Conservation (phyloP, 2,888 invertebrate genomes). For the Lordiphosa fenestrarum region DNA sequence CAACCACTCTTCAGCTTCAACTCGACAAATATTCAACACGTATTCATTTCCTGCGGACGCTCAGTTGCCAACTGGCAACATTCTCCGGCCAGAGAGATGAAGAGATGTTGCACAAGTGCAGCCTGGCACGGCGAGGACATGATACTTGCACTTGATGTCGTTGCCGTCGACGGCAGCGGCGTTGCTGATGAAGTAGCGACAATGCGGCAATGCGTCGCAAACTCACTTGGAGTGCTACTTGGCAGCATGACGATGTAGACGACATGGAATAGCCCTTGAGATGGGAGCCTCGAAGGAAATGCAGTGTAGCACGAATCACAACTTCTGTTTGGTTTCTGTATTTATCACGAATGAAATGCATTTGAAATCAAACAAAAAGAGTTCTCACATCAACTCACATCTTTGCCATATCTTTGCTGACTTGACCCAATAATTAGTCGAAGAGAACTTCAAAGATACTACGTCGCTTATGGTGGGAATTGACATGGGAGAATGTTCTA, state of each 20-base stretch:
- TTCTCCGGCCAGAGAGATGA: conserved; percentile 44
- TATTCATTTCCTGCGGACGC: conserved; percentile 76
- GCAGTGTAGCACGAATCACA: too few relatives aligned
- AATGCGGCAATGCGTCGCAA: conserved; percentile 75
- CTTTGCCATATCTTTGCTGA: too few relatives aligned
- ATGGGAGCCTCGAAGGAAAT: conserved; percentile 2
- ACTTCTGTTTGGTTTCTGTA: too few relatives aligned
- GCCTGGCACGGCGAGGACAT: conserved; percentile 44
- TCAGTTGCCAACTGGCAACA: conserved; percentile 70
- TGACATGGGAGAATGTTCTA: too few relatives aligned
- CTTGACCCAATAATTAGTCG: too few relatives aligned
- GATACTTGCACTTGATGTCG: conserved; percentile 71
- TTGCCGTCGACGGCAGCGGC: conserved; percentile 21
- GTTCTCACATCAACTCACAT: too few relatives aligned
- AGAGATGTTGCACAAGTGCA: conserved; percentile 60
- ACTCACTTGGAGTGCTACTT: conserved; percentile 70
- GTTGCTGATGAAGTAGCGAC: conserved; percentile 76
- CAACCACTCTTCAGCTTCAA: conserved; percentile 59
- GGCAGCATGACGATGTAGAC: conserved; percentile 39
- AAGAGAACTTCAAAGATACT: too few relatives aligned
- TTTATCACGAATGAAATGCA: too few relatives aligned
- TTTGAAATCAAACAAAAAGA: not conserved
- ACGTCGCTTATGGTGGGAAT: too few relatives aligned
- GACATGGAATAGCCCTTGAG: conserved; percentile 13
- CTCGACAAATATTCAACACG: conserved; percentile 75